These are phyloP conservation scores for Iguana delicatissima DNA, from an alignment of 2,797 vertebrate genomes.

Conservation along the genomic window DNA sequence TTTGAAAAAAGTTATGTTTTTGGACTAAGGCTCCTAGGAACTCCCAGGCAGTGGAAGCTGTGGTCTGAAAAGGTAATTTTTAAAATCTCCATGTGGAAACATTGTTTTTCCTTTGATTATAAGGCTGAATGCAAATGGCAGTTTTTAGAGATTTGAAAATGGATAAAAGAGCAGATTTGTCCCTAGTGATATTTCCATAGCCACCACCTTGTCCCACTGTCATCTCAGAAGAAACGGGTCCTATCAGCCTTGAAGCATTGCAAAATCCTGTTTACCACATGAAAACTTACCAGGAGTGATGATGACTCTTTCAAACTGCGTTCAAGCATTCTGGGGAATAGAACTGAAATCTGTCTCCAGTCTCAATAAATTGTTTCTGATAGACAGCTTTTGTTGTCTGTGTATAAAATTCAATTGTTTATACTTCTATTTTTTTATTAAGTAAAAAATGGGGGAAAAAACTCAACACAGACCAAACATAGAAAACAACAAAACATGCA, in stretches of 20 bases:
- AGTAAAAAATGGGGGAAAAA: too few species aligned
- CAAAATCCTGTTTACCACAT: background rate
- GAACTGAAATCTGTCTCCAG: background rate
- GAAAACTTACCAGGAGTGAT: background rate
- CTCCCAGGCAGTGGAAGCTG: background rate
- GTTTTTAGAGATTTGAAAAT: background rate
- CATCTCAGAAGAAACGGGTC: background rate
- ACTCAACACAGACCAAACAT: too few species aligned
- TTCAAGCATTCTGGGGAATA: background rate
- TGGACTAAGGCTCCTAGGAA: background rate
- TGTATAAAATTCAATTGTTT: background rate
- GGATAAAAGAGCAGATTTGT: background rate
- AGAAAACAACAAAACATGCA: too few species aligned
- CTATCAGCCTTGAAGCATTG: background rate
- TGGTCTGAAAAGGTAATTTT: background rate
- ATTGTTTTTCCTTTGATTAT: background rate
- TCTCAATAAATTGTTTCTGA: background rate
- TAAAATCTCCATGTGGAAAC: background rate
- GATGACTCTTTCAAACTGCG: background rate
- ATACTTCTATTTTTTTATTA: background rate
- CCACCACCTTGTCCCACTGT: background rate
- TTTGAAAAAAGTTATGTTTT: background rate
- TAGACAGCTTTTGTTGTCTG: background rate
- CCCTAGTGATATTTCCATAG: background rate
- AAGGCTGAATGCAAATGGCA: background rate